Conservation (phyloP, 2,797 vertebrate genomes). For the Arnoldichthys spilopterus region DNA sequence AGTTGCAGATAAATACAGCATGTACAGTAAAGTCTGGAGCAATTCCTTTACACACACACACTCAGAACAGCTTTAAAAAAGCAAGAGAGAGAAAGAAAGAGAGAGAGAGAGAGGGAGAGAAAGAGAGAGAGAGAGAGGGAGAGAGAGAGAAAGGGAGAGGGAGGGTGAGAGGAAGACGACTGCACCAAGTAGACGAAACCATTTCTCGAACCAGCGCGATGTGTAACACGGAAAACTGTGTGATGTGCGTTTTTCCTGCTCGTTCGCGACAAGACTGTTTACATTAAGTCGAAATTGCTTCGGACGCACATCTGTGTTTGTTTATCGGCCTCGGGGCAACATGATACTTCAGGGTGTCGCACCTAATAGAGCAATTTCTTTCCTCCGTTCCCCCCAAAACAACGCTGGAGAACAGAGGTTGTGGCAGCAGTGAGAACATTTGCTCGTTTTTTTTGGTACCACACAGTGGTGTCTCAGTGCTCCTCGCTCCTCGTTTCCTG, state of each 20-base stretch:
- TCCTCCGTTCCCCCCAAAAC: not conserved
- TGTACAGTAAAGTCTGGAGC: slow-evolving; percentile 7
- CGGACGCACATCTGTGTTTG: slow-evolving; percentile 68
- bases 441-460: not conserved
- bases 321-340: slow-evolving; percentile 43
- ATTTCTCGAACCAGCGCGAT: not conserved
- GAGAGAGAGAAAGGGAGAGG: slow-evolving; percentile 19
- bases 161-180: slow-evolving; percentile 6
- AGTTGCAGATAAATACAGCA: slow-evolving; percentile 34
- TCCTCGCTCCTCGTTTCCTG: slow-evolving; percentile 11
- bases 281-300: slow-evolving; percentile 11
- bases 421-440: not conserved
- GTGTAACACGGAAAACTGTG: not conserved
- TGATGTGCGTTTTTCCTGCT: slow-evolving; percentile 41
- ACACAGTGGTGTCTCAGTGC: not conserved
- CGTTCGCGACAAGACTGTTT: slow-evolving; percentile 70
- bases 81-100: slow-evolving; percentile 17
- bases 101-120: slow-evolving; percentile 19
- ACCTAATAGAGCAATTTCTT: not conserved
- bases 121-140: slow-evolving; percentile 21
- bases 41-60: slow-evolving; percentile 13
- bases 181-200: not conserved
- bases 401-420: not conserved
- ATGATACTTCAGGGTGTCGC: slow-evolving; percentile 4
- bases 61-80: not conserved